Percentiles rank a stretch among this genome's conserved stretches.
Evolutionary conservation across 2,888 invertebrate genomes (phyloP).

Genomic region (Mesorhabditis sp.): DNA sequence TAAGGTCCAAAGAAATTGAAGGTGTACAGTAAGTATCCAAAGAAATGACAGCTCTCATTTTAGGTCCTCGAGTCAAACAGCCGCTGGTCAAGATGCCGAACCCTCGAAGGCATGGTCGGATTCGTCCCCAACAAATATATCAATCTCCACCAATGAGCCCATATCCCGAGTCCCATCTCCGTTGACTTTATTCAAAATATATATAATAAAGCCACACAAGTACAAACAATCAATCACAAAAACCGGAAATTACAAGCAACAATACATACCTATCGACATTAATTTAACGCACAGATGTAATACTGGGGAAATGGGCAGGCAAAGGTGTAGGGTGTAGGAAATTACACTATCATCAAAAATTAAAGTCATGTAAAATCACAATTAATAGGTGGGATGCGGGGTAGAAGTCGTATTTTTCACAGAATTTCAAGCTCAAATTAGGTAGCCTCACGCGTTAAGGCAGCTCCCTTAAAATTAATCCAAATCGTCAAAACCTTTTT

Average conservation of each 20-base stretch:
- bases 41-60: no score
- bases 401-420: no score
- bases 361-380: no score
- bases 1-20: no score
- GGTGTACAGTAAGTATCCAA: no score
- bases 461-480: not conserved
- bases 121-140: slow-evolving; percentile 4
- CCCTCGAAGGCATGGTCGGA: not conserved
- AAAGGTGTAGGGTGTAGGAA: not conserved
- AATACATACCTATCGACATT: not conserved
- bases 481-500: not conserved
- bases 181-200: no score
- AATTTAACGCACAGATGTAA: not conserved
- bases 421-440: no score
- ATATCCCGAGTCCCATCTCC: no score
- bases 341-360: no score
- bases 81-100: not conserved
- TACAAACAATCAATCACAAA: not conserved
- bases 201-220: no score
- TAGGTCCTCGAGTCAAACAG: slow-evolving; percentile 4
- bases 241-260: not conserved
- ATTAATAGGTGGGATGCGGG: no score
- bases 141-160: not conserved
- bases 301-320: not conserved
- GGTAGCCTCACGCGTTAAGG: no score